These are phyloP conservation scores for Diabrotica balteata DNA, from an alignment of 2,888 invertebrate species.

Conservation along the genomic window DNA sequence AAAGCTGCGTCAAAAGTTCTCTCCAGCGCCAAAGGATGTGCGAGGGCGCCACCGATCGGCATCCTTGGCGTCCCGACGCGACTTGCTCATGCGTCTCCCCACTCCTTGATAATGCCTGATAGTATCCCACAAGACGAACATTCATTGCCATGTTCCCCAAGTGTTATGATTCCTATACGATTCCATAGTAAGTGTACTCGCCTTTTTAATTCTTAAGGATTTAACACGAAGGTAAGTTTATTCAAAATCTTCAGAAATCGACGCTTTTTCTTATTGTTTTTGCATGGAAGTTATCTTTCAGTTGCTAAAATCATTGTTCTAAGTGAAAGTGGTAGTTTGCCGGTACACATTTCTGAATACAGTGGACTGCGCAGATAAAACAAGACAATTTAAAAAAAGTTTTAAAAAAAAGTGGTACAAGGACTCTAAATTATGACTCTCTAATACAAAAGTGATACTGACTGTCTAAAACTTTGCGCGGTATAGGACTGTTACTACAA, in stretches of 20 bases:
- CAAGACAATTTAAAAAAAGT: slow-evolving; percentile 22
- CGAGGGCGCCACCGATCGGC: slow-evolving; percentile 60
- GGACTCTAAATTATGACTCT: slow-evolving; percentile 7
- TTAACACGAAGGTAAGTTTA: slow-evolving; percentile 55
- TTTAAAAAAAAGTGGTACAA: slow-evolving; percentile 25
- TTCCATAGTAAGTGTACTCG: slow-evolving; percentile 59
- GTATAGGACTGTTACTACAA: neutral
- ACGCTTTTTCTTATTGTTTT: slow-evolving; percentile 41
- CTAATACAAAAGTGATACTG: slow-evolving; percentile 3
- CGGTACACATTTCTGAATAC: slow-evolving; percentile 12
- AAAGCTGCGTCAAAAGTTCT: slow-evolving; percentile 46
- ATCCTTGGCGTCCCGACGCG: slow-evolving; percentile 61
- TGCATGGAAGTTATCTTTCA: slow-evolving; percentile 38
- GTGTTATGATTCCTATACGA: slow-evolving; percentile 62
- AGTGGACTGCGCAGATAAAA: slow-evolving; percentile 27
- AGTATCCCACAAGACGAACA: slow-evolving; percentile 62
- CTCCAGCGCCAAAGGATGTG: slow-evolving; percentile 44
- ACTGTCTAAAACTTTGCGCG: neutral
- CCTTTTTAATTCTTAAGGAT: slow-evolving; percentile 59
- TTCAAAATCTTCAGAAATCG: neutral
- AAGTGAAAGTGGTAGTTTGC: slow-evolving; percentile 34
- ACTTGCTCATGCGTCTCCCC: slow-evolving; percentile 60
- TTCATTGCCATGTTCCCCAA: slow-evolving; percentile 63
- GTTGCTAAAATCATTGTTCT: slow-evolving; percentile 27
- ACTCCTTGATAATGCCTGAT: slow-evolving; percentile 61